These are phyloP conservation scores for Poecilobothrus nobilitatus DNA, from an alignment of 2,888 invertebrate species.

Conservation along the genomic window DNA sequence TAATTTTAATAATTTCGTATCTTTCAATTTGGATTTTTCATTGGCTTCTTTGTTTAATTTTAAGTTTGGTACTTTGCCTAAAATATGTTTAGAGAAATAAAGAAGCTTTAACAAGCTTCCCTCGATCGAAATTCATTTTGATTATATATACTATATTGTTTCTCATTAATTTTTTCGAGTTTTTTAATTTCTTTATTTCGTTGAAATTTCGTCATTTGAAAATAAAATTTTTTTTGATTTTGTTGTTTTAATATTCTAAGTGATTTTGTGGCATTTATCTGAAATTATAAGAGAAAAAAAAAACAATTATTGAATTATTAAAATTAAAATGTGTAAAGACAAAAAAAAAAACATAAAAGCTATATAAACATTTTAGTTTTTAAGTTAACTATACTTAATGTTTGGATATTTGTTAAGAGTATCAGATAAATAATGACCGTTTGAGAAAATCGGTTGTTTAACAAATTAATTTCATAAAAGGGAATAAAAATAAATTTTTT, in stretches of 20 bases:
- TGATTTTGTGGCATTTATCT: background rate
- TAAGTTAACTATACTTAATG: too few relatives aligned
- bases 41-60: constrained; percentile 7
- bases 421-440: too few relatives aligned
- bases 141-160: background rate
- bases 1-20: constrained; percentile 15
- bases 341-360: background rate
- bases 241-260: background rate
- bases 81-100: background rate
- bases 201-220: background rate
- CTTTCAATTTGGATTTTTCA: too few relatives aligned
- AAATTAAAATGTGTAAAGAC: background rate
- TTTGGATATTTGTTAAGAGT: too few relatives aligned
- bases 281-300: background rate
- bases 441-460: too few relatives aligned
- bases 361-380: too few relatives aligned
- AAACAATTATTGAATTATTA: background rate
- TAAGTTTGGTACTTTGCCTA: background rate
- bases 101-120: constrained; percentile 14
- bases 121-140: constrained; percentile 22
- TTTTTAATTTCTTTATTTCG: background rate
- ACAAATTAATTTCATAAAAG: too few relatives aligned
- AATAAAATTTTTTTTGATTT: background rate
- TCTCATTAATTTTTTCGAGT: constrained; percentile 11
- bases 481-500: too few relatives aligned